phyloP scores from a whole-genome alignment of 2,113 vertebrate genomes.

The Sylvilagus bachmani region DNA sequence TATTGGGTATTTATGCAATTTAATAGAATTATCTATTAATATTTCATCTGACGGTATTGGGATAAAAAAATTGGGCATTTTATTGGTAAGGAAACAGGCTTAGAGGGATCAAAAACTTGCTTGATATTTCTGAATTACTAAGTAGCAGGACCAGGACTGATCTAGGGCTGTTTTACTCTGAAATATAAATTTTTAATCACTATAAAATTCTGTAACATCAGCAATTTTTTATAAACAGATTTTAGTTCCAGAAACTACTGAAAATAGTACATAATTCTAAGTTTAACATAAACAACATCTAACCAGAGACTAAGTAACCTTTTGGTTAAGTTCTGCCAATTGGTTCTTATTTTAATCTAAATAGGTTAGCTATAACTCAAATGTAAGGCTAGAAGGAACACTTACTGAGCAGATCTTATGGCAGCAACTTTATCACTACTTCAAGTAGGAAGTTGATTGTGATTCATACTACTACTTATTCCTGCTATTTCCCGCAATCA shows the following conservation, averaged over 20 bases:
- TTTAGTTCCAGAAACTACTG: not conserved
- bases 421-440: not conserved
- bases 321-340: not conserved
- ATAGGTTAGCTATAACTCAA: not conserved
- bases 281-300: not conserved
- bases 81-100: not conserved
- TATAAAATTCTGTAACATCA: not conserved
- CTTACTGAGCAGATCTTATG: not conserved
- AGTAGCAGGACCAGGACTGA: not conserved
- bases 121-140: not conserved
- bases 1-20: not conserved
- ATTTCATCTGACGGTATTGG: not conserved
- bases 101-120: not conserved
- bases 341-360: not conserved
- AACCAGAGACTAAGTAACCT: not conserved
- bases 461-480: not conserved
- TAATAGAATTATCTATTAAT: not conserved
- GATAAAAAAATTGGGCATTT: not conserved
- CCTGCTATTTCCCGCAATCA: constrained; percentile 16
- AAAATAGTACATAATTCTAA: not conserved
- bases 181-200: constrained; percentile 41
- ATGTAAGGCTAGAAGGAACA: not conserved
- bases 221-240: not conserved
- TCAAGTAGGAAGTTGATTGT: not conserved
- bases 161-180: not conserved